Base-by-base conservation (phyloP, 1,140 invertebrate genomes). In the Drosophila kepulauana region DNA sequence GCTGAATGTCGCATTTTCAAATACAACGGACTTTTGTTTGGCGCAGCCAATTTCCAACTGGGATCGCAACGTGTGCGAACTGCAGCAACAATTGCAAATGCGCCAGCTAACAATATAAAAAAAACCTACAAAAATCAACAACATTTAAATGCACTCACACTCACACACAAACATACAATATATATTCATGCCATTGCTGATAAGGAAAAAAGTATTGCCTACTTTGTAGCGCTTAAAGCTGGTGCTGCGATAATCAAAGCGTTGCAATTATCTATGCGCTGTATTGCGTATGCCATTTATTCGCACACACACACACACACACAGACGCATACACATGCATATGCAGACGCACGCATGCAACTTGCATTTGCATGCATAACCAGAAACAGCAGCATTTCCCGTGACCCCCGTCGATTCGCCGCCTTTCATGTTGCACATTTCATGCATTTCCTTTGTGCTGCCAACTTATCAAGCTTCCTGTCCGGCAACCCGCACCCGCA, bases 391-490 rank as follows among this genome's bases (percentile, higher is more conserved):
- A 67, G 49, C 58, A 43, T 70, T 63, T 70, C 58, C 67, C 67
- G 56, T 46, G 58, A 51, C 49, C 30, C 43, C 49, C 56, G 43
- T n/a, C 59, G 5, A 1, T 13, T 4, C 15, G 20, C 35, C 25
- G 56, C 70, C 61, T 62, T 74, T 68, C 71, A 74, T 74, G 71
- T 74, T 84, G 84, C 84, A 87, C 84, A 87, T 88, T 88, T 88
- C 84, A 88, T 88, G 84, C 84, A 88, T 87, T 87, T 87, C 84
- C 84, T 87, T 87, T 87, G 84, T 88, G 75, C 84, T 74, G 77
- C 77, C 84, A 88, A 88, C 84, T 87, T 87, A 87, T 87, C 84
- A 87, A 87, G 84, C 75, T 87, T 87, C 84, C 84, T 87, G 84
- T 88, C 84, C 84, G 78, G 79, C 82, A 63, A 63, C 71, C 46